Evolutionary conservation across 2,888 invertebrate genomes (phyloP).

Genomic region (Eueremaeus valkanovi): DNA sequence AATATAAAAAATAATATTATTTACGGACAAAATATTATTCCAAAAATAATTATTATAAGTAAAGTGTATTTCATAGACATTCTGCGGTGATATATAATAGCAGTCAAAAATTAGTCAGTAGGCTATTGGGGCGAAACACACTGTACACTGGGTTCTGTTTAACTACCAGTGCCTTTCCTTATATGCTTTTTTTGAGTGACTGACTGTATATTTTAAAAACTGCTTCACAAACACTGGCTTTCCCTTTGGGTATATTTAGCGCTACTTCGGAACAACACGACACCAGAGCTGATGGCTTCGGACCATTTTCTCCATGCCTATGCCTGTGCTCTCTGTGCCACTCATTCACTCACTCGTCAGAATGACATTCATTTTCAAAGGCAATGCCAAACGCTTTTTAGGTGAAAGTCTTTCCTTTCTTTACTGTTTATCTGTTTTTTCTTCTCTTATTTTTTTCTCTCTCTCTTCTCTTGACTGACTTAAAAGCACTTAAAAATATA

Average conservation of each 20-base stretch:
- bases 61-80: too few relatives aligned
- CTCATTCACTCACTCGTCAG: neutral
- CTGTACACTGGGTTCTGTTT: neutral
- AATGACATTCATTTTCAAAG: neutral
- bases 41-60: too few relatives aligned
- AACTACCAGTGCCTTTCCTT: neutral
- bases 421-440: neutral
- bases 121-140: neutral
- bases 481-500: neutral
- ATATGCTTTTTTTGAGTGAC: neutral
- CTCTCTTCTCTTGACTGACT: too few relatives aligned
- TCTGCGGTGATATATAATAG: too few relatives aligned
- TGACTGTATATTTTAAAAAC: neutral
- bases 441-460: too few relatives aligned
- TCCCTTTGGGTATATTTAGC: constrained; percentile 6
- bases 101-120: constrained; percentile 3
- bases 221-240: neutral
- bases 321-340: too few relatives aligned
- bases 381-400: neutral
- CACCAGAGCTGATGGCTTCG: neutral
- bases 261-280: neutral
- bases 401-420: neutral
- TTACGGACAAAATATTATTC: too few relatives aligned
- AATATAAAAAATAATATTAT: too few relatives aligned
- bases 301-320: too few relatives aligned